Evolutionary conservation across 2,797 vertebrate species (phyloP).

Genomic region (Channallabes apus): DNA sequence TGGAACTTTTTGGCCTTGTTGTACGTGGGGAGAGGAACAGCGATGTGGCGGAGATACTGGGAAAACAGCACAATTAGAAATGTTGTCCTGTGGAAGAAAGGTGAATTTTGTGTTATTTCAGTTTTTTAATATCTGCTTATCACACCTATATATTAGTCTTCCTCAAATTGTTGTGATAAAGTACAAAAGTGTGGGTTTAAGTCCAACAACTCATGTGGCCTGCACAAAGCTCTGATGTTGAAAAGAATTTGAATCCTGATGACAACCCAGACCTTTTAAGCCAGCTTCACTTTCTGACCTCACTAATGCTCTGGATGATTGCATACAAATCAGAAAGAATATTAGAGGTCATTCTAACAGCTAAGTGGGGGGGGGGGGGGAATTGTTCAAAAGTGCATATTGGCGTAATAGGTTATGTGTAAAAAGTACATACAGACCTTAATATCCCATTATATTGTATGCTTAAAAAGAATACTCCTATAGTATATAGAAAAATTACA

Average conservation of each 20-base stretch:
- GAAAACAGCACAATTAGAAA: constrained; percentile 91
- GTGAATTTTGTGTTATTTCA: background rate
- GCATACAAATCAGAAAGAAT: background rate
- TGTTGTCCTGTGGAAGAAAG: constrained; percentile 79
- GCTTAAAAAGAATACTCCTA: background rate
- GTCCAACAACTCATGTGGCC: background rate
- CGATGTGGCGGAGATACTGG: constrained; percentile 88
- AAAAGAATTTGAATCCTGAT: background rate
- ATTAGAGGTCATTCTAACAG: background rate
- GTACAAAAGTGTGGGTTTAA: background rate
- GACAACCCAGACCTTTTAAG: background rate
- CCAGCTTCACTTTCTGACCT: background rate
- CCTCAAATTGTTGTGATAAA: background rate
- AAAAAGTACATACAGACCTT: background rate
- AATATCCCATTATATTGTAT: background rate
- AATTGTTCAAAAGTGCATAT: background rate
- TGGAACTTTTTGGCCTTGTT: constrained; percentile 77
- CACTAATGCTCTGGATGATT: background rate
- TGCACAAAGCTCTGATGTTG: background rate
- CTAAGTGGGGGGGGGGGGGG: too few species aligned
- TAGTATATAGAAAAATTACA: background rate
- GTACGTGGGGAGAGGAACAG: constrained; percentile 80
- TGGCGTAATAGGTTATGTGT: background rate
- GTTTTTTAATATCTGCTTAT: background rate
- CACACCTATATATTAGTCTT: background rate